Evolutionary conservation across 37 sponge, comb jelly and placozoan genomes (phyloP).

Genomic region (Bolinopsis microptera): DNA sequence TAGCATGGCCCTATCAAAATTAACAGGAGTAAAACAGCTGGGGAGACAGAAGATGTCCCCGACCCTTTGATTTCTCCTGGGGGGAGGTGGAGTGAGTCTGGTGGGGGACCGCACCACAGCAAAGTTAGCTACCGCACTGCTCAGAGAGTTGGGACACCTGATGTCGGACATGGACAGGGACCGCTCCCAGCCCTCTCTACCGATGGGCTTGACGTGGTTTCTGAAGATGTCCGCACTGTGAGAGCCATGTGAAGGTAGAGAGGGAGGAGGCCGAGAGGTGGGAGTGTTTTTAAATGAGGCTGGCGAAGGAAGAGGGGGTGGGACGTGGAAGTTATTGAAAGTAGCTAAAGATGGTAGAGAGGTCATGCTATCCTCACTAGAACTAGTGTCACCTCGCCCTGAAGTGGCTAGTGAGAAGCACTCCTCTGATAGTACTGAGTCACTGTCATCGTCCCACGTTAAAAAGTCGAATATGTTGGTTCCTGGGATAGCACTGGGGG

Average conservation of each 20-base stretch:
- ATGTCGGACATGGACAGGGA: background rate
- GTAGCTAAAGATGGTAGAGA: background rate
- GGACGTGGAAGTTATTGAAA: background rate
- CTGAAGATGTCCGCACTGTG: conserved; percentile 37
- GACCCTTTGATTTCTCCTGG: background rate
- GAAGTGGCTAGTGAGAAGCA: background rate
- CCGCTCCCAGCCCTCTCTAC: background rate
- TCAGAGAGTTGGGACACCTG: background rate
- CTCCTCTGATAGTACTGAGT: background rate
- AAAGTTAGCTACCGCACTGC: background rate
- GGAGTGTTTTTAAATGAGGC: background rate
- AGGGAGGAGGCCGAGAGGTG: background rate
- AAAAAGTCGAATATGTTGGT: background rate
- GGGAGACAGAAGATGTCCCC: conserved; percentile 43
- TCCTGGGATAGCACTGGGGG: background rate
- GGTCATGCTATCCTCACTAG: background rate
- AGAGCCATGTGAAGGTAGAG: background rate
- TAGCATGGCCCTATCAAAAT: conserved; percentile 26
- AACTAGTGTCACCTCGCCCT: background rate
- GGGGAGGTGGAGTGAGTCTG: conserved; percentile 42
- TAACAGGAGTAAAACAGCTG: conserved; percentile 21
- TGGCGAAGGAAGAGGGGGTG: background rate
- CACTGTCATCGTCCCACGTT: background rate
- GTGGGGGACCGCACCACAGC: conserved; percentile 47
- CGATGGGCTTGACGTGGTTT: conserved; percentile 9